phyloP scores from a whole-genome alignment of 2,888 invertebrate species.

The Lasioglossum figueresi region DNA sequence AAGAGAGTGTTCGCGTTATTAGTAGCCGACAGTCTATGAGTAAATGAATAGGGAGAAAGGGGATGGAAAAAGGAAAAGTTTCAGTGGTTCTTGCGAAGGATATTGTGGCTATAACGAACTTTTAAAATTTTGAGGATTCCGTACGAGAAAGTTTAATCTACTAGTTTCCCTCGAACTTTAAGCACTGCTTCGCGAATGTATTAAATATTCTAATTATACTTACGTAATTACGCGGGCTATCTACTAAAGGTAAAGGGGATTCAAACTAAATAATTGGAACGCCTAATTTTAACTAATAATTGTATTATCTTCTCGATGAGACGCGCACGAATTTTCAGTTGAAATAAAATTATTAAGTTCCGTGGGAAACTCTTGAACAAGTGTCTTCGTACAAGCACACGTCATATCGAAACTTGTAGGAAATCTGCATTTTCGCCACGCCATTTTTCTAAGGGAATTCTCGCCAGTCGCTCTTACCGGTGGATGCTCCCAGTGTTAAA shows the following conservation, averaged over 20 bases:
- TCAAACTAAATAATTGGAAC: not conserved
- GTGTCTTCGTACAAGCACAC: not conserved
- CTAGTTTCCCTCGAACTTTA: not conserved
- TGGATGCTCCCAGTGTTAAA: not conserved
- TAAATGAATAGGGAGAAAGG: slow-evolving; percentile 1
- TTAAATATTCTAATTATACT: not conserved
- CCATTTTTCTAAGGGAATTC: not conserved
- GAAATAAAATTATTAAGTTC: not conserved
- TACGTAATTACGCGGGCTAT: too few species aligned
- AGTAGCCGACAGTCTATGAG: not conserved
- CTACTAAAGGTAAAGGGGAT: not conserved
- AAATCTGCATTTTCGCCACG: not conserved
- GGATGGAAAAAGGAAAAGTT: slow-evolving; percentile 14
- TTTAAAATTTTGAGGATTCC: slow-evolving; percentile 5
- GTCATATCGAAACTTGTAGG: not conserved
- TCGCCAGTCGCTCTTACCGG: not conserved
- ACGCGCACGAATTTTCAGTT: not conserved
- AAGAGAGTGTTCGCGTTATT: slow-evolving; percentile 1
- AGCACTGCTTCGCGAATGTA: not conserved
- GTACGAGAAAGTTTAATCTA: not conserved
- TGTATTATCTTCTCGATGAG: not conserved
- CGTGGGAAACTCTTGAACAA: not conserved
- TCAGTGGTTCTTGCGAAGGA: not conserved
- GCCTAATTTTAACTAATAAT: not conserved
- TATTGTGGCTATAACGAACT: not conserved